Conservation (phyloP, 1,140 invertebrate genomes). For the Thalassaphorura encarpata region DNA sequence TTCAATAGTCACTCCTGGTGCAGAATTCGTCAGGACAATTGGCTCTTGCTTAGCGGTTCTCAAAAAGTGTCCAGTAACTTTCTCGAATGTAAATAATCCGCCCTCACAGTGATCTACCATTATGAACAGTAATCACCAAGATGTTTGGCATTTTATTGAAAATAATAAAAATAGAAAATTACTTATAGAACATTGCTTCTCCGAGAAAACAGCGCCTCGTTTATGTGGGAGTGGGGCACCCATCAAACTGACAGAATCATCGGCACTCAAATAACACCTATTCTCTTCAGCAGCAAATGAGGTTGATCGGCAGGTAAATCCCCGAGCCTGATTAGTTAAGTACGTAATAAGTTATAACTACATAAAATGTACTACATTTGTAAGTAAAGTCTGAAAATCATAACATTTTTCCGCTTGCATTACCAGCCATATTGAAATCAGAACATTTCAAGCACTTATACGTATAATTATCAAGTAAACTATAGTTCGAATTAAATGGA, state of each 20-base stretch:
- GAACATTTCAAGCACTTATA: too few relatives aligned
- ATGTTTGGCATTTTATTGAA: too few relatives aligned
- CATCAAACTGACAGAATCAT: conserved; percentile 40
- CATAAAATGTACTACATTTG: not conserved
- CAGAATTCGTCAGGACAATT: conserved; percentile 36
- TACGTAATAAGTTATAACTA: not conserved
- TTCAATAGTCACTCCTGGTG: conserved; percentile 40
- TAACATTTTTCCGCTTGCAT: not conserved
- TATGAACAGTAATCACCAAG: too few relatives aligned
- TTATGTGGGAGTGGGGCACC: conserved; percentile 33
- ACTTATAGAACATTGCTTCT: conserved; percentile 42
- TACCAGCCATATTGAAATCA: too few relatives aligned
- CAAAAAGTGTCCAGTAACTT: conserved; percentile 42
- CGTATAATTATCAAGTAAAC: too few relatives aligned
- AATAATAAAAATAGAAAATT: conserved; percentile 19
- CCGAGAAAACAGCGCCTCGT: conserved; percentile 38
- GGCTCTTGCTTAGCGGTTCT: conserved; percentile 40
- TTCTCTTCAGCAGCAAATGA: conserved; percentile 37
- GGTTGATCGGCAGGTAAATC: conserved; percentile 39
- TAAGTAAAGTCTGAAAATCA: not conserved
- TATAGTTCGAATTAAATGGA: too few relatives aligned
- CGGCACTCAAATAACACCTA: conserved; percentile 43
- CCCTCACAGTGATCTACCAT: conserved; percentile 40
- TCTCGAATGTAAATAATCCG: conserved; percentile 44
- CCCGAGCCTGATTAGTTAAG: conserved; percentile 32